phyloP scores from a whole-genome alignment of 2,888 invertebrate species.

The Dichetophora obliterata region DNA sequence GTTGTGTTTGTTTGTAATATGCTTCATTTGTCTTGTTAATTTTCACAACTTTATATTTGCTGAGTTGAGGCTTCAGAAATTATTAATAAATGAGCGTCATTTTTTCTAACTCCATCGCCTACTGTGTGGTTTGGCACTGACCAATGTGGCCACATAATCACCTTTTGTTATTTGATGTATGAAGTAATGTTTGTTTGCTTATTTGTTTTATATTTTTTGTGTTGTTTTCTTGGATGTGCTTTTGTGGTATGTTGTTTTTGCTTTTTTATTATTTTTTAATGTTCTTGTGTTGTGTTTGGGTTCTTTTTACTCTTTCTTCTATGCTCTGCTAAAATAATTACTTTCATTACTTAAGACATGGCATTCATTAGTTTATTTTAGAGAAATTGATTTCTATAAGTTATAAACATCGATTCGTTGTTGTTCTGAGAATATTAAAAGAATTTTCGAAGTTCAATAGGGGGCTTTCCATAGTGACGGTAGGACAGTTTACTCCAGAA shows the following conservation, averaged over 20 bases:
- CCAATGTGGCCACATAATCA: constrained; percentile 32
- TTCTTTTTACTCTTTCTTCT: neutral
- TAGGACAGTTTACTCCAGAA: too few species aligned
- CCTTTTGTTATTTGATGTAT: constrained; percentile 14
- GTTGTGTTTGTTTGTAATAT: constrained; percentile 7
- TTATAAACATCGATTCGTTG: too few species aligned
- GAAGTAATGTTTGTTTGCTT: neutral
- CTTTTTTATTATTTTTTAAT: neutral
- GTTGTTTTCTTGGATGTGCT: neutral
- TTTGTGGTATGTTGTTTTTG: neutral
- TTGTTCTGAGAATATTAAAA: too few species aligned
- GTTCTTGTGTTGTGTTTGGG: neutral
- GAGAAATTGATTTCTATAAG: too few species aligned
- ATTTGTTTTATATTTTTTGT: neutral
- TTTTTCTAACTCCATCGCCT: constrained; percentile 8
- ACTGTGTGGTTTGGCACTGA: neutral
- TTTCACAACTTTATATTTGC: constrained; percentile 13
- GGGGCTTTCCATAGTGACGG: too few species aligned
- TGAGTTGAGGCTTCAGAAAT: constrained; percentile 17
- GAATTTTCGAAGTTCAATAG: neutral
- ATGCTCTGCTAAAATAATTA: too few species aligned
- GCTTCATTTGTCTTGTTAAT: constrained; percentile 31
- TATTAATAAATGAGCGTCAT: constrained; percentile 33
- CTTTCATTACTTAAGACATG: too few species aligned
- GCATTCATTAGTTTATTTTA: too few species aligned